Evolutionary conservation across 2,113 vertebrate species (phyloP).

Genomic region (Kryptolebias marmoratus): DNA sequence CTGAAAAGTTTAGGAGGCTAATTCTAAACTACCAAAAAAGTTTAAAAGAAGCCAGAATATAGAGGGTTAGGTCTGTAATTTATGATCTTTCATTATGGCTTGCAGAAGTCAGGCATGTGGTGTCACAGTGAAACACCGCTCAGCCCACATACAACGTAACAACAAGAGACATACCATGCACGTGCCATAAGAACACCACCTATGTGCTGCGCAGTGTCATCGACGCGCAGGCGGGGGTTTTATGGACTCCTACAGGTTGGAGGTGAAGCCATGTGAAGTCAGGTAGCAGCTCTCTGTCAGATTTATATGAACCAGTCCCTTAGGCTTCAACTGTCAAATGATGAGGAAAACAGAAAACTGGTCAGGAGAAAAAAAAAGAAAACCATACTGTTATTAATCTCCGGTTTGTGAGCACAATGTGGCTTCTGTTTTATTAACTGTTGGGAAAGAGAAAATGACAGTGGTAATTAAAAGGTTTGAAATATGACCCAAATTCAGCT

Average conservation of each 20-base stretch:
- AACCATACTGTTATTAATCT: conserved; percentile 16
- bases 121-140: conserved; percentile 36
- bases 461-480: not conserved
- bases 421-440: conserved; percentile 19
- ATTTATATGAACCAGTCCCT: conserved; percentile 31
- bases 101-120: conserved; percentile 17
- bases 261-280: conserved; percentile 38
- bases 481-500: not conserved
- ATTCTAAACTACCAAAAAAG: not conserved
- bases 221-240: conserved; percentile 21
- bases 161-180: conserved; percentile 34
- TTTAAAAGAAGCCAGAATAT: not conserved
- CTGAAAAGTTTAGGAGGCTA: conserved; percentile 18
- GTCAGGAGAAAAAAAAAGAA: not conserved
- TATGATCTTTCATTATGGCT: conserved; percentile 37
- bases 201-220: conserved; percentile 39
- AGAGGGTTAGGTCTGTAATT: conserved; percentile 24
- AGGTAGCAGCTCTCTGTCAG: conserved; percentile 23
- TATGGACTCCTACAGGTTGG: conserved; percentile 36
- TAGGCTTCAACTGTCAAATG: conserved; percentile 56
- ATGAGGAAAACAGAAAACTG: conserved; percentile 44
- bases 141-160: conserved; percentile 41
- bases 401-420: conserved; percentile 4
- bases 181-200: conserved; percentile 46
- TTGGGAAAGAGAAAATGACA: conserved; percentile 10